Conservation (phyloP, 2,113 vertebrate species). For the Nothoprocta perdicaria region DNA sequence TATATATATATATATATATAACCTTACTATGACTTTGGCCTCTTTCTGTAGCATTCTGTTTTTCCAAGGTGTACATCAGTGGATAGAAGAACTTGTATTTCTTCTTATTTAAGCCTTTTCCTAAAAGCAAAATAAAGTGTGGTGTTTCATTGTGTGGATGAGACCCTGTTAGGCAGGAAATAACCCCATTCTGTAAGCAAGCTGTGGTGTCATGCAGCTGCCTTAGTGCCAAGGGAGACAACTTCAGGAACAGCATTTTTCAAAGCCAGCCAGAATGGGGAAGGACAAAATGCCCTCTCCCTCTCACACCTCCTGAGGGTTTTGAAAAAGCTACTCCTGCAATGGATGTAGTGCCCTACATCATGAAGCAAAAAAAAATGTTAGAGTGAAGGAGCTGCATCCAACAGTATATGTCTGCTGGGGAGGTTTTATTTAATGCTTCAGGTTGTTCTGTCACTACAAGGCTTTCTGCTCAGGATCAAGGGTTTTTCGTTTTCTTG, state of each 20-base stretch:
- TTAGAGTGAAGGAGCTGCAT: not conserved
- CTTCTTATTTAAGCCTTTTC: not conserved
- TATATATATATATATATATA: rapidly evolving
- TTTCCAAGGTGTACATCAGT: not conserved
- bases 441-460: not conserved
- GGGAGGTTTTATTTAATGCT: not conserved
- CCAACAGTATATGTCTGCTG: not conserved
- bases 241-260: not conserved
- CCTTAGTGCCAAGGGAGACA: not conserved
- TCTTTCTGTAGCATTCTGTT: not conserved
- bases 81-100: not conserved
- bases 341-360: rapidly evolving
- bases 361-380: not conserved
- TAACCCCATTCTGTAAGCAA: not conserved
- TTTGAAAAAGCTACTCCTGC: not conserved
- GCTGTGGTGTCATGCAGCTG: not conserved
- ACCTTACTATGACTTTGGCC: not conserved
- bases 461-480: not conserved
- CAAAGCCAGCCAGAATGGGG: not conserved
- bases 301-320: not conserved
- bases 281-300: not conserved
- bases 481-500: not conserved
- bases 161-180: slow-evolving; percentile 29
- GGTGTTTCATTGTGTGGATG: not conserved
- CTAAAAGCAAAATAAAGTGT: not conserved